A percentile compares a stretch with the other conserved stretches of the same genome.
phyloP scores from a whole-genome alignment of 1,140 invertebrate species.

The Caenorhabditis tropicalis region DNA sequence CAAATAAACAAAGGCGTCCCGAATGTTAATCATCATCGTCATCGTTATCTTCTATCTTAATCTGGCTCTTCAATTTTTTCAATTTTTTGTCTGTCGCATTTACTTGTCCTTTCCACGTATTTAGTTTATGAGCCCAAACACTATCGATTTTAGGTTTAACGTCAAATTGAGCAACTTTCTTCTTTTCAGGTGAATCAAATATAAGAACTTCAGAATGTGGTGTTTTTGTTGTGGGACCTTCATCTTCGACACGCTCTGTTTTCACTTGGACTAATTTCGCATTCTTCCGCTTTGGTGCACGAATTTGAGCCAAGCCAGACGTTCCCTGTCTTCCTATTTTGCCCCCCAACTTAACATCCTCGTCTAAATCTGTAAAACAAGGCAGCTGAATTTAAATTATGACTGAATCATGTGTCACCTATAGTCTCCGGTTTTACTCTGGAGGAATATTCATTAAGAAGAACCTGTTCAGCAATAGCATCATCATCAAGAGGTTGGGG shows the following conservation, averaged over 20 bases:
- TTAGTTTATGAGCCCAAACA: neutral
- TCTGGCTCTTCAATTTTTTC: neutral
- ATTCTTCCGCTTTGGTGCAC: conserved; percentile 1
- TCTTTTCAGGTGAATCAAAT: neutral
- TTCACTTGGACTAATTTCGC: neutral
- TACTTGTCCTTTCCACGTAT: conserved; percentile 1
- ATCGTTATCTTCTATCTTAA: neutral
- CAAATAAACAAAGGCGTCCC: too few relatives aligned
- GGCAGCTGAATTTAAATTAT: neutral
- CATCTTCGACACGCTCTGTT: too few relatives aligned
- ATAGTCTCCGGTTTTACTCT: neutral
- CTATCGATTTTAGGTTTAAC: neutral
- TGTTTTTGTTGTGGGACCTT: too few relatives aligned
- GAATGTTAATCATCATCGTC: too few relatives aligned
- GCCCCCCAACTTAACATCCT: neutral
- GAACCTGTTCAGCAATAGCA: neutral
- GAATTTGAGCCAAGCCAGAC: neutral
- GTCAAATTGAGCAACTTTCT: neutral
- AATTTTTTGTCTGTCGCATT: neutral
- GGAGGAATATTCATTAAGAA: neutral
- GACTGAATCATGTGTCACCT: neutral
- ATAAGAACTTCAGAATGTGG: too few relatives aligned
- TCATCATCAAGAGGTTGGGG: neutral
- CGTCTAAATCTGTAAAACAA: neutral
- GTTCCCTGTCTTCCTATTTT: conserved; percentile 10